Conservation (phyloP, 1,140 invertebrate species). For the Temnothorax nylanderi region DNA sequence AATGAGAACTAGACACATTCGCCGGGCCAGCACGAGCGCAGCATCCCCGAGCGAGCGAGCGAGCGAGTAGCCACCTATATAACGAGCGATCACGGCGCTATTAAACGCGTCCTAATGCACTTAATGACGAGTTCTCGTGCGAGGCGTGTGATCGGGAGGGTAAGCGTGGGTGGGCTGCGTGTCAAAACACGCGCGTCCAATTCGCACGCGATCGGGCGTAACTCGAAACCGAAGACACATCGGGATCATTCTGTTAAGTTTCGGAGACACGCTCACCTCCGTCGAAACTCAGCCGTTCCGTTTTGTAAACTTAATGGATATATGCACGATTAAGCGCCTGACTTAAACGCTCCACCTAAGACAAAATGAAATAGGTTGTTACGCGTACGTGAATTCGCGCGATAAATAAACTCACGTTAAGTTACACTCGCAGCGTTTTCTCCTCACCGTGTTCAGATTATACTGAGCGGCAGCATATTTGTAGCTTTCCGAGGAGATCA, state of each 20-base stretch:
- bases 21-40: slow-evolving; percentile 59
- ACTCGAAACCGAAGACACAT: background rate
- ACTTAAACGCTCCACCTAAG: background rate
- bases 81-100: slow-evolving; percentile 64
- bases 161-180: slow-evolving; percentile 79
- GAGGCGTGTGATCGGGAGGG: slow-evolving; percentile 72
- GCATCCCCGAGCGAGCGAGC: slow-evolving; percentile 49
- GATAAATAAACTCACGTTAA: slow-evolving; percentile 4
- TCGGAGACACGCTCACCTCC: background rate
- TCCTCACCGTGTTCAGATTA: background rate
- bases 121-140: slow-evolving; percentile 83
- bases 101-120: slow-evolving; percentile 83
- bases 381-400: background rate
- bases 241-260: background rate
- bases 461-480: slow-evolving; percentile 21
- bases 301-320: background rate
- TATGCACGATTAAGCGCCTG: background rate
- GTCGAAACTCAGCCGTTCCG: background rate
- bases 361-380: background rate
- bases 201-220: slow-evolving; percentile 56
- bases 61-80: slow-evolving; percentile 49
- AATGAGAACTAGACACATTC: slow-evolving; percentile 79
- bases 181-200: slow-evolving; percentile 79
- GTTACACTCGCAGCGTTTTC: background rate
- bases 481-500: slow-evolving; percentile 36